These are phyloP conservation scores for Caenorhabditis wallacei DNA, from an alignment of 2,888 invertebrate species.

Conservation along the genomic window DNA sequence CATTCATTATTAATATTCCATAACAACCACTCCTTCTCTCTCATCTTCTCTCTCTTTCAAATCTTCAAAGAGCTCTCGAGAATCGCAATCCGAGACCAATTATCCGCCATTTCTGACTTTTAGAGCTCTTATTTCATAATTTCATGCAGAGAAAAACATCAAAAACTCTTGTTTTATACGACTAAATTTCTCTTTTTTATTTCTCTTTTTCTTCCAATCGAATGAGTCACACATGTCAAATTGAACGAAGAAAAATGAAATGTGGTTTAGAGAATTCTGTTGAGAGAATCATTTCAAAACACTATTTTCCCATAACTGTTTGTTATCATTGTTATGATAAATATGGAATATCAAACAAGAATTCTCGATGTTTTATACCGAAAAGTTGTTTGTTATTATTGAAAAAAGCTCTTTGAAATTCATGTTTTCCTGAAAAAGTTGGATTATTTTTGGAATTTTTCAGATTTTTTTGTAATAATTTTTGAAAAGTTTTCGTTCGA, in stretches of 20 bases:
- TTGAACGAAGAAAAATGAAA: neutral
- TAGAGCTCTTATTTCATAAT: slow-evolving; percentile 34
- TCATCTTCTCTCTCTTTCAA: neutral
- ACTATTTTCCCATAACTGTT: neutral
- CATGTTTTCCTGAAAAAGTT: neutral
- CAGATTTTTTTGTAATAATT: too few species aligned
- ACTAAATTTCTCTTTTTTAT: neutral
- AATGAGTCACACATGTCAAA: slow-evolving; percentile 18
- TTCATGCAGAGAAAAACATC: neutral
- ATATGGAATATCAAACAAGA: neutral
- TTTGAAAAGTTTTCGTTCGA: too few species aligned
- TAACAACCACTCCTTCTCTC: slow-evolving; percentile 33
- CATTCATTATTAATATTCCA: slow-evolving; percentile 38
- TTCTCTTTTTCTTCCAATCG: neutral
- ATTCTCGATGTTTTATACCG: too few species aligned
- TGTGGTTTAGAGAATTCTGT: too few species aligned
- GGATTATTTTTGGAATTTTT: too few species aligned
- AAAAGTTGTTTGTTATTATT: too few species aligned
- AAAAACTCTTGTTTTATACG: slow-evolving; percentile 3
- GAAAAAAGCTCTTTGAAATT: too few species aligned
- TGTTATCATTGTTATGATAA: neutral
- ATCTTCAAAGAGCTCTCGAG: neutral
- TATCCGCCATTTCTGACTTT: slow-evolving; percentile 44
- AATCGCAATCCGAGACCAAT: slow-evolving; percentile 48
- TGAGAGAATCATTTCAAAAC: too few species aligned